Evolutionary conservation across 1,140 invertebrate species (phyloP), one percentile per base, ranked within the genome.

Genomic region (Branchinecta lindahli): DNA sequence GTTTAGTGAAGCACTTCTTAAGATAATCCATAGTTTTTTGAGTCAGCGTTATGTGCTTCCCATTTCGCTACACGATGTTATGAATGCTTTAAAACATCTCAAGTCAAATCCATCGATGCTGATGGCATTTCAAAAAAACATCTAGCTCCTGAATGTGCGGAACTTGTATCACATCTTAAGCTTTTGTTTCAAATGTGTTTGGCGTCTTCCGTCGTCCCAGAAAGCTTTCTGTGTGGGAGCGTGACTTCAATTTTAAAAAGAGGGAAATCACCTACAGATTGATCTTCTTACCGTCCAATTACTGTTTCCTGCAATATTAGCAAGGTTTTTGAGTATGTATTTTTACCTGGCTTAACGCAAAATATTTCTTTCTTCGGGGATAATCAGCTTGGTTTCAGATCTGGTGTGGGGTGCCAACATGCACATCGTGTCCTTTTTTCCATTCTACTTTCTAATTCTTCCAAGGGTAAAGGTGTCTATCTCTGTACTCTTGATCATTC

Each of bases 391-490:
- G 47, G 47, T 9, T 52, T n/a, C n/a, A 9, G 47, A n/a, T n/a
- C 9, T n/a, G 47, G 47, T 9, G 47, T n/a, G 9, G 47, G 47
- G 9, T 52, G 47, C n/a, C 47, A 52, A n/a, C 9, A 9, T 9
- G 47, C 47, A 52, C n/a, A 52, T 52, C 47, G 47, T 52, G 47
- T 52, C 9, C n/a, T 52, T 9, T 52, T n/a, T 52, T 52, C 47
- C n/a, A 9, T 9, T 9, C 47, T 52, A 9, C 47, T 52, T 52
- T 9, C 9, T 9, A 52, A 52, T n/a, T 52, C 47, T 52, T 52
- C 47, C 47, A 52, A 52, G 47, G n/a, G 47, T n/a, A n/a, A n/a
- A n/a, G n/a, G 47, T 52, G n/a, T 52, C 47, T 52, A 52, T 52
- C 47, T 52, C n/a, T n/a, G 47, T 52, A n/a, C 47, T 52, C n/a